phyloP scores from a whole-genome alignment of 2,797 vertebrate species.

The Decapterus maruadsi region DNA sequence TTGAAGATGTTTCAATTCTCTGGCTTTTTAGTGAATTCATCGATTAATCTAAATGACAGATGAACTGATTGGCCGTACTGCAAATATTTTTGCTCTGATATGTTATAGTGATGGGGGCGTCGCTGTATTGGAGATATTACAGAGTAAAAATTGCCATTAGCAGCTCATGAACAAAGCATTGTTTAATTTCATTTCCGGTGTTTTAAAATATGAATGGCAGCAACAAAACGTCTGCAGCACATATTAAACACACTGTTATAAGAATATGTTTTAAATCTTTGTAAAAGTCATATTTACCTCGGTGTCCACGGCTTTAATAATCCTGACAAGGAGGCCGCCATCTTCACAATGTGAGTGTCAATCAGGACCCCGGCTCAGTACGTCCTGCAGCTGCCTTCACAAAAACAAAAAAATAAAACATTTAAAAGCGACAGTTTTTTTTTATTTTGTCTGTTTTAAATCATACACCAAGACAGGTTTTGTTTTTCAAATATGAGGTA shows the following conservation, averaged over 20 bases:
- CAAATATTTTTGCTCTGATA: background rate
- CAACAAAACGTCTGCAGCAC: accelerated
- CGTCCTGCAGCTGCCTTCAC: conserved; percentile 40
- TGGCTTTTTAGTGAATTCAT: background rate
- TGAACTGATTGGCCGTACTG: background rate
- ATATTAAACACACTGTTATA: background rate
- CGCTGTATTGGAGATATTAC: background rate
- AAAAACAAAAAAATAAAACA: background rate
- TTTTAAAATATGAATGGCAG: background rate
- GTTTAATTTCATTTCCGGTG: background rate
- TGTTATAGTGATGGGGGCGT: background rate
- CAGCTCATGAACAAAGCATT: background rate
- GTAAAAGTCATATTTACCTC: conserved; percentile 71
- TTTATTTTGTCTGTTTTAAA: background rate
- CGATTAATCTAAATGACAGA: background rate
- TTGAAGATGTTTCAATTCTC: background rate
- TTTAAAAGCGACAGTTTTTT: background rate
- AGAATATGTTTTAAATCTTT: background rate
- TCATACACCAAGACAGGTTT: accelerated
- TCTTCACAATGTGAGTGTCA: conserved; percentile 79
- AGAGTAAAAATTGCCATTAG: background rate
- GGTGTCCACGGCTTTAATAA: conserved; percentile 87
- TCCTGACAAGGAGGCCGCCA: conserved; percentile 86
- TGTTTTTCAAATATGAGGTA: accelerated
- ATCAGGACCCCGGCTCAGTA: conserved; percentile 64